A percentile compares a stretch with the other conserved stretches of the same genome.
Conservation (phyloP, 2,888 invertebrate species). For the Phasia obesa region DNA sequence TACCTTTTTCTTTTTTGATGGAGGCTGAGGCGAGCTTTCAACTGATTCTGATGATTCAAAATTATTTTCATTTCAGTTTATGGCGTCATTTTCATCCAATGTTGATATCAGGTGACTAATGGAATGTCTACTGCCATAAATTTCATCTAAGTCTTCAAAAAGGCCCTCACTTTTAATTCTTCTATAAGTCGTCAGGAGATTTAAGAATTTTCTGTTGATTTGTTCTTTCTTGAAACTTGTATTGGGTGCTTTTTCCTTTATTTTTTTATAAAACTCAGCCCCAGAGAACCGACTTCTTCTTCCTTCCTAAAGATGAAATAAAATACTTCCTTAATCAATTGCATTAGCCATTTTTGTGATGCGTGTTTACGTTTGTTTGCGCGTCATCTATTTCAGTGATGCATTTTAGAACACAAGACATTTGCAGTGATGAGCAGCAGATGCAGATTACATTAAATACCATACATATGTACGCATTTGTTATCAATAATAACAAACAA, state of each 20-base stretch:
- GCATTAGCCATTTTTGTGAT: too few species aligned
- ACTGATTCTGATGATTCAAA: neutral
- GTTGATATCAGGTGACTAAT: conserved; percentile 28
- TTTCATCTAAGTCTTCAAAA: conserved; percentile 52
- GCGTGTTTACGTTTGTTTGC: too few species aligned
- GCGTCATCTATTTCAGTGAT: too few species aligned
- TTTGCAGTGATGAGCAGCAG: too few species aligned
- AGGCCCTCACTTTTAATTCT: conserved; percentile 56
- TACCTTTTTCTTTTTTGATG: neutral
- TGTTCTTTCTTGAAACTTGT: conserved; percentile 28
- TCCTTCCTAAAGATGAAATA: too few species aligned
- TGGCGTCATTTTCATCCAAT: conserved; percentile 11
- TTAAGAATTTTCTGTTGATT: conserved; percentile 42
- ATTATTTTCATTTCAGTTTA: neutral
- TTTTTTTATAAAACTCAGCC: conserved; percentile 46
- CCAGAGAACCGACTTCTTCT: conserved; percentile 59
- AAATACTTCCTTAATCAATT: too few species aligned
- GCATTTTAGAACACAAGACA: too few species aligned
- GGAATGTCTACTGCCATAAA: conserved; percentile 56
- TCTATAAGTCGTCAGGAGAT: conserved; percentile 51
- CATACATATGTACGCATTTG: too few species aligned
- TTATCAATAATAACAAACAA: too few species aligned
- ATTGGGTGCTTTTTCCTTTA: conserved; percentile 21
- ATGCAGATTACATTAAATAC: too few species aligned
- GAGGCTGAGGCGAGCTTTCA: neutral